Base-by-base conservation (phyloP, 1,140 invertebrate species). In the Drosophila insularis region DNA sequence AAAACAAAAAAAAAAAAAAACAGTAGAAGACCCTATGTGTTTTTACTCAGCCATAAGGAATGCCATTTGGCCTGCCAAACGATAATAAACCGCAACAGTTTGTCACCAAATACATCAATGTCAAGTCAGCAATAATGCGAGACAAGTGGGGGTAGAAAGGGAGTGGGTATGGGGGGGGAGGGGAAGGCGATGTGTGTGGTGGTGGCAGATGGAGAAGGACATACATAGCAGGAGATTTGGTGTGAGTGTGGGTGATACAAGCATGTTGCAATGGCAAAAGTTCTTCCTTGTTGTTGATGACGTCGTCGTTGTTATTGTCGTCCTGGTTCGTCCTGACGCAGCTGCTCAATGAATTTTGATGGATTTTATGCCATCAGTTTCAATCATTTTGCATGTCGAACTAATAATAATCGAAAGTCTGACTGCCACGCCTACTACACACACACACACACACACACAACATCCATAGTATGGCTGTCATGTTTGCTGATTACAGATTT, bases 31-130 rank as follows among this genome's bases (percentile, higher is more conserved):
- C 32, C 32, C 32, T 35, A 11, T 35, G 2, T 35, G 32, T 35
- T 35, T 27, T 27, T 35, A 14, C 8, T 58, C 37, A 37, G 11
- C 43, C 61, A 35, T 43, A 27, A 2, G 19, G 27, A 31, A 31
- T 21, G 17, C 14, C 31, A 60, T 31, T 56, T 56, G 19, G 21
- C 19, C 58, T 62, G 40, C 39, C 72, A 64, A 70, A 70, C 54
- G 73, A 70, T 76, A 76, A 76, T 76, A 76, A 76, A 76, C 74
- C 73, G 74, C 73, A 76, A 76, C 74, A 89, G 84, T 87, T 87
- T 87, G 84, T 87, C 84, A 87, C 84, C 84, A 87, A 81, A 87
- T 87, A 84, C 84, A 87, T 87, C 84, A 87, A 87, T 89, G 84
- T 87, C 84, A 89, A 72, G 60, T 68, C 68, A 53, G 71, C 78